Percentiles rank a stretch among this genome's conserved stretches.
These are phyloP conservation scores for Limulus polyphemus DNA, from an alignment of 2,888 invertebrate species.

Conservation along the genomic window DNA sequence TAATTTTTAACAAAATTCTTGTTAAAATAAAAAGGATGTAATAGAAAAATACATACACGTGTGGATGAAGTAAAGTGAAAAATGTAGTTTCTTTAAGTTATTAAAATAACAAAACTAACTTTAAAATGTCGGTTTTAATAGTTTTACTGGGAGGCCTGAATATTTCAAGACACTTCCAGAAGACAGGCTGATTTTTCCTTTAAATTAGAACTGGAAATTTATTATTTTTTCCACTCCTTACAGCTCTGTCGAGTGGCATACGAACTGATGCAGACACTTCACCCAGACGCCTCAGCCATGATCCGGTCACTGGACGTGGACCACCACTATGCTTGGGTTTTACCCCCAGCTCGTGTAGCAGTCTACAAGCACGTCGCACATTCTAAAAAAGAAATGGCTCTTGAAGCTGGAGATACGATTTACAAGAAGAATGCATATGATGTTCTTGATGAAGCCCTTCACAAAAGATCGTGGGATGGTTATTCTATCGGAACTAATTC, in stretches of 20 bases:
- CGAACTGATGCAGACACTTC: slow-evolving; percentile 8
- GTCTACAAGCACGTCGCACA: slow-evolving; percentile 10
- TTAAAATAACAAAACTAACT: too few species aligned
- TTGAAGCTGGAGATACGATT: slow-evolving; percentile 8
- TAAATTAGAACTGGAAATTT: too few species aligned
- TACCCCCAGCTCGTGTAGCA: slow-evolving; percentile 9
- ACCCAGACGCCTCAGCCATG: slow-evolving; percentile 4
- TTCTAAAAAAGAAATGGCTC: slow-evolving; percentile 10
- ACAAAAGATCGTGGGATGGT: not conserved
- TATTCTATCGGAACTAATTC: too few species aligned
- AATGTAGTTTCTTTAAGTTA: too few species aligned
- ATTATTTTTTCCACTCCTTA: not conserved
- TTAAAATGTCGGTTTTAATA: too few species aligned
- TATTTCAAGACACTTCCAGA: too few species aligned
- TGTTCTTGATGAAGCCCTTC: slow-evolving; percentile 8
- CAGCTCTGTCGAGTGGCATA: slow-evolving; percentile 14
- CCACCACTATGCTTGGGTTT: slow-evolving; percentile 15
- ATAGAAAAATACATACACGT: too few species aligned
- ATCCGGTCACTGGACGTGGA: slow-evolving; percentile 10
- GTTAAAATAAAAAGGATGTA: too few species aligned
- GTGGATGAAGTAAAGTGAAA: too few species aligned
- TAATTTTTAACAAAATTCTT: too few species aligned
- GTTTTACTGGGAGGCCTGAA: too few species aligned
- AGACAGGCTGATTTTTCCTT: too few species aligned
- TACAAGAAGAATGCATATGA: slow-evolving; percentile 9